Evolutionary conservation across 1,140 invertebrate species (phyloP).

Genomic region (Leptonema lineaticorne): DNA sequence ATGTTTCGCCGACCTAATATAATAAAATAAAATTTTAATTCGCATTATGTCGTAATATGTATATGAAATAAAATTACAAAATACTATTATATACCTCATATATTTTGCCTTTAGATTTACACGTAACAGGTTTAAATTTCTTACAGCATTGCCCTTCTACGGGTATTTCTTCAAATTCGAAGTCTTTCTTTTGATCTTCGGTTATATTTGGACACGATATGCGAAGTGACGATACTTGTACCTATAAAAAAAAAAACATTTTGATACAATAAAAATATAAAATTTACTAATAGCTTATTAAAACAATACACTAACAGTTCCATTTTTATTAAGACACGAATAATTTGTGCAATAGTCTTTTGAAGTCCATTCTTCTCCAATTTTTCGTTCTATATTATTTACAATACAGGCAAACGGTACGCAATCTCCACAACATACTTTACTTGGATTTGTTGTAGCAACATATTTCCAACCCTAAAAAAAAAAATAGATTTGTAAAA

Average conservation of each 20-base stretch:
- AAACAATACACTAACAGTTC: conserved; percentile 48
- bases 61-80: not conserved
- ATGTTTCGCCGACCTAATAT: conserved; percentile 57
- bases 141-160: conserved; percentile 46
- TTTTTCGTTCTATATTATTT: conserved; percentile 51
- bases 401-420: conserved; percentile 61
- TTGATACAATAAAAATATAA: not conserved
- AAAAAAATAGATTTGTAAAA: too few relatives aligned
- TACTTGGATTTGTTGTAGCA: conserved; percentile 15
- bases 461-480: conserved; percentile 36
- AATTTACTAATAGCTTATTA: not conserved
- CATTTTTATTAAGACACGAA: conserved; percentile 56
- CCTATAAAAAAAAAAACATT: conserved; percentile 40
- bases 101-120: conserved; percentile 43
- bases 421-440: conserved; percentile 67
- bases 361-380: conserved; percentile 61
- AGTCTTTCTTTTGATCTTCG: conserved; percentile 42
- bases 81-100: conserved; percentile 33
- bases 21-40: not conserved
- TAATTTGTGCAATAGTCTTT: conserved; percentile 62
- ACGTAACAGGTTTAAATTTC: conserved; percentile 42
- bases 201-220: conserved; percentile 49
- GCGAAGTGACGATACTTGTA: conserved; percentile 50
- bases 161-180: conserved; percentile 41
- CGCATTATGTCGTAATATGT: not conserved